Percentiles rank a stretch among this genome's conserved stretches.
phyloP scores from a whole-genome alignment of 2,888 invertebrate species.

The Caenorhabditis becei region DNA sequence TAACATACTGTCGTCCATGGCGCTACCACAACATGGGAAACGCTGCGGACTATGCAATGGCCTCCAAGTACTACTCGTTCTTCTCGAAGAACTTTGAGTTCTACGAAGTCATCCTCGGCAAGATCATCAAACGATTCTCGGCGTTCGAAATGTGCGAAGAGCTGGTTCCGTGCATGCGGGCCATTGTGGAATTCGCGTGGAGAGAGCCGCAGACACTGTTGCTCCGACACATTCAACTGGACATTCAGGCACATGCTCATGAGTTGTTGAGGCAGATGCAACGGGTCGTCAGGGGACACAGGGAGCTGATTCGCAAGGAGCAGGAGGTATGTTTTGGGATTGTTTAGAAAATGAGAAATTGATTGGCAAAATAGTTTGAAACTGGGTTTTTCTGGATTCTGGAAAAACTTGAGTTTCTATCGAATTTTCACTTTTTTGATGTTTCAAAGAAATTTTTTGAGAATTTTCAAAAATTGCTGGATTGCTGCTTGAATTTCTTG shows the following conservation, averaged over 20 bases:
- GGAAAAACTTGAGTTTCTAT: no score
- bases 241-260: conserved; percentile 41
- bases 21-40: conserved; percentile 55
- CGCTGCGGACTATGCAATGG: conserved; percentile 22
- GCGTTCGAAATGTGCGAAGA: conserved; percentile 60
- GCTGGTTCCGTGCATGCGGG: conserved; percentile 32
- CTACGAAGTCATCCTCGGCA: conserved; percentile 70
- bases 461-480: no score
- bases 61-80: conserved; percentile 52
- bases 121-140: conserved; percentile 67
- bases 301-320: conserved; percentile 21
- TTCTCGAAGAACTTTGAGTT: conserved; percentile 62
- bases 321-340: conserved; percentile 14
- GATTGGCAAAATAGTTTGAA: no score
- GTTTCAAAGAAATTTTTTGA: no score
- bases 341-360: not conserved
- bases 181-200: conserved; percentile 66
- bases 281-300: conserved; percentile 22
- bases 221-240: conserved; percentile 40
- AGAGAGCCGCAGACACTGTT: conserved; percentile 63
- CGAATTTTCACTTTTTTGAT: not conserved
- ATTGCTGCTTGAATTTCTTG: no score
- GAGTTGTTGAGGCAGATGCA: conserved; percentile 52
- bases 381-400: no score
- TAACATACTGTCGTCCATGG: conserved; percentile 68